Conservation (phyloP, 2,888 invertebrate genomes). For the Drepanosiphum platanoidis region DNA sequence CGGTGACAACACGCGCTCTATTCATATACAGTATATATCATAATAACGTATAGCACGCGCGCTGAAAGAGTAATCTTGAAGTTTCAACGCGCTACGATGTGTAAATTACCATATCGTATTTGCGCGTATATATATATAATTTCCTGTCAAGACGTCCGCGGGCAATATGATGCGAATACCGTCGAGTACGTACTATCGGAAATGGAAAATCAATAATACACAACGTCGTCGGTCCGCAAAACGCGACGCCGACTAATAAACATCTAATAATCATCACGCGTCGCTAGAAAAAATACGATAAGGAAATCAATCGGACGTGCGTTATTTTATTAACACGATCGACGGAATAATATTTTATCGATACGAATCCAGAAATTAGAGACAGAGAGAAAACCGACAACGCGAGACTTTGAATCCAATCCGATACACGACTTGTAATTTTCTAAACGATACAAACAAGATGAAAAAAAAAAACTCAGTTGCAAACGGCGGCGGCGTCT, state of each 20-base stretch:
- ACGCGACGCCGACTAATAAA: background rate
- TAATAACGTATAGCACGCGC: too few relatives aligned
- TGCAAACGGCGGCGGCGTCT: background rate
- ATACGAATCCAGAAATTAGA: too few relatives aligned
- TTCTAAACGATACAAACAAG: too few relatives aligned
- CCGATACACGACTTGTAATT: too few relatives aligned
- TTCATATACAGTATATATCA: too few relatives aligned
- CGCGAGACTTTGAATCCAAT: background rate
- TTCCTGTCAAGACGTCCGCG: conserved; percentile 11
- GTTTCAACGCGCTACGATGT: background rate
- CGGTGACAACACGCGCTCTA: too few relatives aligned
- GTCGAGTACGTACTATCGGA: background rate
- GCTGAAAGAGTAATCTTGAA: conserved; percentile 21
- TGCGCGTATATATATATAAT: too few relatives aligned
- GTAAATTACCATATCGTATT: background rate
- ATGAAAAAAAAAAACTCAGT: background rate
- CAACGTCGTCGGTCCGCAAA: background rate
- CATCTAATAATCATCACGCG: background rate
- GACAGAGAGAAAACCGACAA: background rate
- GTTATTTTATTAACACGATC: too few relatives aligned
- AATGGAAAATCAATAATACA: conserved; percentile 10
- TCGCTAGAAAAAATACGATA: background rate
- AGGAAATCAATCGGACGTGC: too few relatives aligned
- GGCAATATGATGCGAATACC: background rate
- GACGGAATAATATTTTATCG: too few relatives aligned